Conservation (phyloP, 2,113 vertebrate species). For the Nyctereutes procyonoides region DNA sequence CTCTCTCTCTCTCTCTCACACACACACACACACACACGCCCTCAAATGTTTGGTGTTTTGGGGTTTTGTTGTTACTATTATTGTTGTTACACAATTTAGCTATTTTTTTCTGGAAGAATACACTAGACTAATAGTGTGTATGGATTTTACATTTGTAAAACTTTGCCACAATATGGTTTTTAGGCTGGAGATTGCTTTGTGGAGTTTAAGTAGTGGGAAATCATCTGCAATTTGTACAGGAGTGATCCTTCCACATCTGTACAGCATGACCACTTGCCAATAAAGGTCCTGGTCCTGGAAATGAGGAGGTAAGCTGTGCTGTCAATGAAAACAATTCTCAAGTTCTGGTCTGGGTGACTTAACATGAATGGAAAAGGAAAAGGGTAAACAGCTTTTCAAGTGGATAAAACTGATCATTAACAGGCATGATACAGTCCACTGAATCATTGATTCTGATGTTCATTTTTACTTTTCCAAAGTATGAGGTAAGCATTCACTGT, state of each 20-base stretch:
- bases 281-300: not conserved
- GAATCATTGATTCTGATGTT: not conserved
- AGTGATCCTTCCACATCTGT: not conserved
- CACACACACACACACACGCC: fast-evolving
- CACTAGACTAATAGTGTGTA: not conserved
- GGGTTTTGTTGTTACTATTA: not conserved
- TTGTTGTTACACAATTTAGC: not conserved
- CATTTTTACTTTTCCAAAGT: not conserved
- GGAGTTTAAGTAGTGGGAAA: not conserved
- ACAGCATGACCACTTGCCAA: not conserved
- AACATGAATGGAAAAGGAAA: not conserved
- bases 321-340: not conserved
- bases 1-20: not conserved
- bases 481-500: not conserved
- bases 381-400: not conserved
- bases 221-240: not conserved
- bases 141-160: not conserved
- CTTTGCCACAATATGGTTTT: not conserved
- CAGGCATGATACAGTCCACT: not conserved
- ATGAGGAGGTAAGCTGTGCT: not conserved
- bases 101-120: not conserved
- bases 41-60: not conserved
- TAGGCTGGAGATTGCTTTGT: not conserved
- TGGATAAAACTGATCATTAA: not conserved
- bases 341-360: not conserved